Evolutionary conservation across 2,888 invertebrate species (phyloP), one percentile per base, ranked within the genome.

Genomic region (Alitta virens): DNA sequence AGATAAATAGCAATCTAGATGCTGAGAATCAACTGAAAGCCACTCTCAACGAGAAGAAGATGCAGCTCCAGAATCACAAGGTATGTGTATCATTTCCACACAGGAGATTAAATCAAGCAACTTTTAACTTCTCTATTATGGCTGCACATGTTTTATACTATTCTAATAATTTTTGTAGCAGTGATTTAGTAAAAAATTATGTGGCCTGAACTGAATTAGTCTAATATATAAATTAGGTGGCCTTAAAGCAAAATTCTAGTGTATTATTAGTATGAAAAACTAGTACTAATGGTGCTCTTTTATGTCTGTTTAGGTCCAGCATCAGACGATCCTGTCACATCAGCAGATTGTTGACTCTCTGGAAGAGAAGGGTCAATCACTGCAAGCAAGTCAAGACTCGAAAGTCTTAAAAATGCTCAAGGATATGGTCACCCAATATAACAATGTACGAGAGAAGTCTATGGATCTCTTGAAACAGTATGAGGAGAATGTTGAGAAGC

Each of bases 1-100:
- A 87, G 56, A 87, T 90, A 16, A 91, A 92, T 76, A 86, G 87
- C 61, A 88, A 90, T 71, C 82, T 94, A 24, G 89, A 91, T 0
- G 85, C 87, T 59, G 91, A 92, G 67, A 87, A 92, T 40, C 90
- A 91, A 75, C 82, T 94, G 1, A 90, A 89, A 75, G 89, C 92
- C 0, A 94, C 94, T 0, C 83, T 95, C 63, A 94, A 95, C 81
- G 95, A 95, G 79, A 96, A 96, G 82, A 88, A 92, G 64, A 88
- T 88, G 38, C 92, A 94, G 80, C 83, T 67, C 12, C 68, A 69
- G 54, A 66, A 56, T 57, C 68, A 66, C 55, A 66, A 68, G 66
- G 69, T 68, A 42, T 12, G n/a, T 14, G 18, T 14, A 14, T 14
- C 9, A 50, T 50, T 14, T 18, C 21, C 12, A 50, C 7, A 50